Percentiles rank a stretch among this genome's conserved stretches.
These are phyloP conservation scores for Trichonephila clavata DNA, from an alignment of 1,140 invertebrate species.

Conservation along the genomic window DNA sequence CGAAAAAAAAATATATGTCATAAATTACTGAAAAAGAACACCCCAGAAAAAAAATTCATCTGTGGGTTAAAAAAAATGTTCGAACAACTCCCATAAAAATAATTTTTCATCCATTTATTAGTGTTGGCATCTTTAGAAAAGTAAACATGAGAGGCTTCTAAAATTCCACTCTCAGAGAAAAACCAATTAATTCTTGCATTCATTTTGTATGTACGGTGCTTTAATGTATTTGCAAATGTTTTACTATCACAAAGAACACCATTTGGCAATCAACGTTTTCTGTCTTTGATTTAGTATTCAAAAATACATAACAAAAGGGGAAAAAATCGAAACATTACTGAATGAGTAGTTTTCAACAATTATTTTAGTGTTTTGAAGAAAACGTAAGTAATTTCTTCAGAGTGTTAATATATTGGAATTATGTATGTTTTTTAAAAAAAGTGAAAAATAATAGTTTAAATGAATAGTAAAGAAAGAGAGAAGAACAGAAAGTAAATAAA, in stretches of 20 bases:
- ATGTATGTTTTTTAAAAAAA: too few species aligned
- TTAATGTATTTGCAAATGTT: not conserved
- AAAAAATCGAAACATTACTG: too few species aligned
- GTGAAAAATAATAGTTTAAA: too few species aligned
- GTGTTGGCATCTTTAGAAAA: not conserved
- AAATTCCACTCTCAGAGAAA: not conserved
- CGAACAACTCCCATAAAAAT: not conserved
- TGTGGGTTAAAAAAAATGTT: not conserved
- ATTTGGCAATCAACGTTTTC: not conserved
- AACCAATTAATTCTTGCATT: not conserved
- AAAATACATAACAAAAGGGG: too few species aligned
- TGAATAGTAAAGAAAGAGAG: too few species aligned
- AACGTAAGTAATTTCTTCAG: too few species aligned
- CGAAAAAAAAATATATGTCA: not conserved
- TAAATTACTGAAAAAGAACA: not conserved
- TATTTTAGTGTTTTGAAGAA: too few species aligned
- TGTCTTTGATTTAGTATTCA: not conserved
- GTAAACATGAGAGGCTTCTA: not conserved
- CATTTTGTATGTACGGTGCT: not conserved
- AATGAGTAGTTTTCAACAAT: too few species aligned
- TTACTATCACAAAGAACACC: too few species aligned
- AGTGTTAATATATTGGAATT: too few species aligned
- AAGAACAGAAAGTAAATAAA: too few species aligned
- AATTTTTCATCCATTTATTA: slow-evolving; percentile 7
- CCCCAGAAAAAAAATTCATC: not conserved